Conservation (phyloP, 1,140 invertebrate species). For the Drosophila pandora region DNA sequence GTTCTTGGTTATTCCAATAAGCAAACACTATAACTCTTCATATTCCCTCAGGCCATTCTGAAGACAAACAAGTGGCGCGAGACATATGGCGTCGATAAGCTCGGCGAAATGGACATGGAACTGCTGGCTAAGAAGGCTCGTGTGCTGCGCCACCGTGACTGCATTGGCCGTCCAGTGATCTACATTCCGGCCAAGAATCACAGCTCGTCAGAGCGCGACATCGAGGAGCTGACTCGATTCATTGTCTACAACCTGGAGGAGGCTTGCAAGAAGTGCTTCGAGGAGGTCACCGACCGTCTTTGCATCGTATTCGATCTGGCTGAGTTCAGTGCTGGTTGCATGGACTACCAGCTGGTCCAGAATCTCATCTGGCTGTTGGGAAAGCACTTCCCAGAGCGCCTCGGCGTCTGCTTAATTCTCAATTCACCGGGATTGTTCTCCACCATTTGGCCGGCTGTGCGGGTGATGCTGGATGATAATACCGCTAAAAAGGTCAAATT, state of each 20-base stretch:
- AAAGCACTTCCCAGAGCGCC: constrained; percentile 90
- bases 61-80: constrained; percentile 92
- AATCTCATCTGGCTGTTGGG: constrained; percentile 90
- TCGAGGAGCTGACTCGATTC: constrained; percentile 90
- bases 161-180: constrained; percentile 88
- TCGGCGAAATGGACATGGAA: constrained; percentile 85
- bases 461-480: constrained; percentile 90
- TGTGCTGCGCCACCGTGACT: constrained; percentile 88
- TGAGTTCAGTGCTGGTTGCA: constrained; percentile 89
- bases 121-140: constrained; percentile 87
- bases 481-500: constrained; percentile 90
- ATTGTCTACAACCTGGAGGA: constrained; percentile 91
- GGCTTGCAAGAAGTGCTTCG: constrained; percentile 90
- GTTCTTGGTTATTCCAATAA: not conserved
- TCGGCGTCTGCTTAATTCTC: constrained; percentile 89
- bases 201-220: constrained; percentile 88
- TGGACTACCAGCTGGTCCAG: constrained; percentile 91
- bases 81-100: constrained; percentile 88
- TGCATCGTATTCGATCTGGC: constrained; percentile 91
- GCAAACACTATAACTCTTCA: not conserved
- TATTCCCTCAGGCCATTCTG: constrained; percentile 86
- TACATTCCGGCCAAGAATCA: constrained; percentile 91
- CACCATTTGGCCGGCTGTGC: constrained; percentile 90
- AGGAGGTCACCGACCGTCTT: constrained; percentile 90
- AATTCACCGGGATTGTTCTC: constrained; percentile 89